phyloP scores from a whole-genome alignment of 1,140 invertebrate genomes.

The Megathymus violae region DNA sequence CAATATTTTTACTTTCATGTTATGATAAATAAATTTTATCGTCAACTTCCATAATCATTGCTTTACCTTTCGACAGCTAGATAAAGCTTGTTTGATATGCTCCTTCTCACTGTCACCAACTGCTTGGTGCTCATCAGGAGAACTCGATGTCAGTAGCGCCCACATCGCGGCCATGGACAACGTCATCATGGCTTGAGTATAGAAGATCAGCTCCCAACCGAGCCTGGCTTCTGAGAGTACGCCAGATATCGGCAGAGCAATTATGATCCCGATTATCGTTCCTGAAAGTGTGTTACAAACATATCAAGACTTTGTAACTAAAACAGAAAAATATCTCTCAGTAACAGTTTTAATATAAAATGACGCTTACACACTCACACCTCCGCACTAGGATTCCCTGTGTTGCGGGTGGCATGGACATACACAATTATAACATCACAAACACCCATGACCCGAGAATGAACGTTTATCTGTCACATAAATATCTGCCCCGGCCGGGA shows the following conservation, averaged over 20 bases:
- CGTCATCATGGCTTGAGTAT: conserved; percentile 58
- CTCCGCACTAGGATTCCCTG: too few species aligned
- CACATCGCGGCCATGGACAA: conserved; percentile 60
- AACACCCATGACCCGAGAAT: too few species aligned
- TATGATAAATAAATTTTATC: not conserved
- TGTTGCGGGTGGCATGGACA: too few species aligned
- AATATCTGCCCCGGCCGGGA: too few species aligned
- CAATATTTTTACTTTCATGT: not conserved
- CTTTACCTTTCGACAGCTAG: conserved; percentile 50
- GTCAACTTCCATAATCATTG: too few species aligned
- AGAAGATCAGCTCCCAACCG: conserved; percentile 71
- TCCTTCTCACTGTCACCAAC: conserved; percentile 67
- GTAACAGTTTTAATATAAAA: too few species aligned
- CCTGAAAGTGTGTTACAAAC: too few species aligned
- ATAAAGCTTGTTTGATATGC: conserved; percentile 54
- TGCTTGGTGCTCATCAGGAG: conserved; percentile 61
- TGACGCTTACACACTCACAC: too few species aligned
- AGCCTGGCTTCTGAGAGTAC: conserved; percentile 47
- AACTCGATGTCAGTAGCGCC: conserved; percentile 56
- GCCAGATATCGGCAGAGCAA: conserved; percentile 52
- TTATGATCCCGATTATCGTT: conserved; percentile 58
- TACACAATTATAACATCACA: too few species aligned
- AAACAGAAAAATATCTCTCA: too few species aligned
- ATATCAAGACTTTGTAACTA: too few species aligned
- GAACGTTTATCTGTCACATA: too few species aligned